A percentile compares a stretch with the other conserved stretches of the same genome.
Evolutionary conservation across 2,113 vertebrate genomes (phyloP).

Genomic region (Sinocyclocheilus grahami): DNA sequence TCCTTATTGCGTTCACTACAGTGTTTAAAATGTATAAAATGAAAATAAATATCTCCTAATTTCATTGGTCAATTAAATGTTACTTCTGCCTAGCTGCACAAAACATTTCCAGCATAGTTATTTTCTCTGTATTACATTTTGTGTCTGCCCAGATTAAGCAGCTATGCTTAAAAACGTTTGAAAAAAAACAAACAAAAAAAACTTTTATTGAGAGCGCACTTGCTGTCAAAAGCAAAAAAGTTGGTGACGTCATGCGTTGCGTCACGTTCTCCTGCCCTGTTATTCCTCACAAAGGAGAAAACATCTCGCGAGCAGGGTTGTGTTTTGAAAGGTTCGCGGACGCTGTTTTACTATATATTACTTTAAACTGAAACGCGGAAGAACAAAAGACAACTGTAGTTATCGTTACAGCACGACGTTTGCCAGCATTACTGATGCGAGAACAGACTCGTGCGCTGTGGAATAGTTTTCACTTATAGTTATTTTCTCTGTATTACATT

Average conservation of each 20-base stretch:
- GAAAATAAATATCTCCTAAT: not conserved
- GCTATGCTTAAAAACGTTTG: no score
- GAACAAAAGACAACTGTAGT: not conserved
- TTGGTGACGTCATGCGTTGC: not conserved
- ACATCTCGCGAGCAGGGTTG: conserved; percentile 13
- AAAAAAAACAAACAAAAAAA: no score
- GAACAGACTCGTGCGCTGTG: no score
- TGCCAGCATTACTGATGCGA: no score
- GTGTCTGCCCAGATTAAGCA: not conserved
- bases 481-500: not conserved
- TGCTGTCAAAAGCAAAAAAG: not conserved
- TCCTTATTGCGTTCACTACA: not conserved
- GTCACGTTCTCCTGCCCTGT: conserved; percentile 6
- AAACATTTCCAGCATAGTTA: not conserved
- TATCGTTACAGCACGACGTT: no score
- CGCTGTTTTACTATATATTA: not conserved
- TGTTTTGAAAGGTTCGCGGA: conserved; percentile 21
- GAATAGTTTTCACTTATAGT: no score
- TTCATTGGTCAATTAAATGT: no score
- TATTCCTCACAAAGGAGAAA: conserved; percentile 20
- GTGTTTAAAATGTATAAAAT: not conserved
- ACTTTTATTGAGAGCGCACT: not conserved
- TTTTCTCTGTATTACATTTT: not conserved
- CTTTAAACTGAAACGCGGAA: not conserved
- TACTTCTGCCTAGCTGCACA: not conserved